Evolutionary conservation across 1,140 invertebrate species (phyloP).

Genomic region (Probaryconus sp.): DNA sequence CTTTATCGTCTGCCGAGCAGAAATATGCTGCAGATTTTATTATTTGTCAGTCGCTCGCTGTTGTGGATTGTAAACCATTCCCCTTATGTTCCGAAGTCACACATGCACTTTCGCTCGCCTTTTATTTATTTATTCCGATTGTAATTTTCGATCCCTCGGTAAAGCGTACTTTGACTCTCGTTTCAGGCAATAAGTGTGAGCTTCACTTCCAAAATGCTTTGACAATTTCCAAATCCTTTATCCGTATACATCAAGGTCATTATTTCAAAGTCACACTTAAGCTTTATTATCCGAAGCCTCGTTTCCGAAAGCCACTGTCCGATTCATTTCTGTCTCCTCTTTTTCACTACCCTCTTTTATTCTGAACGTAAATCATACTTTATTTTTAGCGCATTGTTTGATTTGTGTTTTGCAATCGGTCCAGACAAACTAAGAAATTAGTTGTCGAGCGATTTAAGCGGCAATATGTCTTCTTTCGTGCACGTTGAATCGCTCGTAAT

Average conservation of each 20-base stretch:
- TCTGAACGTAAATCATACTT: constrained; percentile 13
- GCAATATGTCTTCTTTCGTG: constrained; percentile 19
- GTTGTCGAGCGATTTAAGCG: constrained; percentile 10
- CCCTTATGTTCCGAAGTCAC: constrained; percentile 30
- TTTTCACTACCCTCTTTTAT: no score
- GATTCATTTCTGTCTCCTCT: no score
- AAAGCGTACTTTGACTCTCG: constrained; percentile 1
- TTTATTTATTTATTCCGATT: constrained; percentile 34
- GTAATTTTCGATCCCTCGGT: constrained; percentile 29
- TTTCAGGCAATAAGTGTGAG: constrained; percentile 4
- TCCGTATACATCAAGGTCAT: no score
- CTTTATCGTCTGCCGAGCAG: constrained; percentile 25
- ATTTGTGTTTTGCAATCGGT: constrained; percentile 34
- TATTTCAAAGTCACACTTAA: no score
- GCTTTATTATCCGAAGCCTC: no score
- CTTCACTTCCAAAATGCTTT: no score
- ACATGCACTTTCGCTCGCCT: constrained; percentile 9
- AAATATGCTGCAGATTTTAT: constrained; percentile 38
- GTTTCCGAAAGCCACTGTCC: background rate
- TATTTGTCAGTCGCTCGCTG: constrained; percentile 31
- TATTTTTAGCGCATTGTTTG: constrained; percentile 10
- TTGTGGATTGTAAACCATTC: constrained; percentile 34
- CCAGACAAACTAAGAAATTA: constrained; percentile 35
- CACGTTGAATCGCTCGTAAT: constrained; percentile 15
- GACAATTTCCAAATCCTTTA: no score